Evolutionary conservation across 2,888 invertebrate species (phyloP), one percentile per base, ranked within the genome.

Genomic region (Sepioteuthis lessoniana): DNA sequence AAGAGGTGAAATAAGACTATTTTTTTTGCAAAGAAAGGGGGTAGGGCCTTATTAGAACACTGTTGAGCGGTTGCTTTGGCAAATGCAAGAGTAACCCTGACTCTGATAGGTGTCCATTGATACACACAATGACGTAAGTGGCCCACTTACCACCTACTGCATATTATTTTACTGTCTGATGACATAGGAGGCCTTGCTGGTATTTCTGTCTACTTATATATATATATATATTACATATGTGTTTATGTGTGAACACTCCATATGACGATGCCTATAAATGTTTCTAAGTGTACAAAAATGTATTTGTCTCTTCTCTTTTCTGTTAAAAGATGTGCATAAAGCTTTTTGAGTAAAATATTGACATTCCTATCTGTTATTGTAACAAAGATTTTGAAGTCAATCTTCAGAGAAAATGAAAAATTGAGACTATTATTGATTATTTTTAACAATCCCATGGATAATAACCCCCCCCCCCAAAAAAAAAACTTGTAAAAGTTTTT

Each of bases 21-120:
- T 76, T n/a, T 16, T 35, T 76, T n/a, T 16, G 5, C 4, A 19
- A n/a, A n/a, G 31, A n/a, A n/a, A 42, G 42, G n/a, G 76, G n/a
- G 76, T 8, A 35, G 76, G 76, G 76, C n/a, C 76, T 76, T 76
- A 76, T n/a, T 76, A 76, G 76, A 76, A 35, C n/a, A 76, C 16
- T n/a, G n/a, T n/a, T 76, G 76, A 76, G n/a, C n/a, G 35, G n/a
- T 19, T 76, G 76, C 16, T 76, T 76, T 76, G n/a, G 76, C 76
- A 76, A 76, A 76, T 76, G 76, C 76, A 76, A 76, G 76, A 76
- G 76, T 76, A 76, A 35, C 76, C 76, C 76, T 76, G n/a, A 76
- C 76, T 76, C 76, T 76, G 76, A 76, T 76, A 35, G 76, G 76
- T 76, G 76, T 76, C 76, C 76, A 76, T 76, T 76, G 76, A 76